A percentile compares a stretch with the other conserved stretches of the same genome.
These are phyloP conservation scores for Oxygymnocypris stewartii DNA, from an alignment of 2,113 vertebrate genomes.

Conservation along the genomic window DNA sequence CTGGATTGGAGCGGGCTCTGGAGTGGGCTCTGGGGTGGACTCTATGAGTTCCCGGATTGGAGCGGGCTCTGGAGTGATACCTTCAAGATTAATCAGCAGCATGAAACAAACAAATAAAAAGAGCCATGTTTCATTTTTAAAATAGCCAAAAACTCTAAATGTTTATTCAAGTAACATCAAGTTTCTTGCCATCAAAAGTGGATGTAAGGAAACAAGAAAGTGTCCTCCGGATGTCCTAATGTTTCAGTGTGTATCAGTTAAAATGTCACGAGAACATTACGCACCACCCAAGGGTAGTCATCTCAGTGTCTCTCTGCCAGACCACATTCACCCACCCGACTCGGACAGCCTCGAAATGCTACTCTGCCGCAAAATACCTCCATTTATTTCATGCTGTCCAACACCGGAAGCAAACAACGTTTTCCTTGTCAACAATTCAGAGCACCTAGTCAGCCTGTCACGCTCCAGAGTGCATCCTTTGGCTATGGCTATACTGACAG, in stretches of 20 bases:
- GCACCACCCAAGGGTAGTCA: conserved; percentile 18
- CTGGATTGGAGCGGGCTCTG: too few relatives aligned
- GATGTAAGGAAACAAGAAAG: neutral
- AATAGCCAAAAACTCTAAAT: neutral
- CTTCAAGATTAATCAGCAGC: neutral
- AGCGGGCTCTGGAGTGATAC: too few relatives aligned
- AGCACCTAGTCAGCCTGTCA: conserved; percentile 53
- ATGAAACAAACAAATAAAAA: neutral
- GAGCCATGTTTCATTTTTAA: neutral
- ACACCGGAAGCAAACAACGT: conserved; percentile 55
- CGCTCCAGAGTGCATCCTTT: conserved; percentile 56
- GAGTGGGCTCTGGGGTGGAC: too few relatives aligned
- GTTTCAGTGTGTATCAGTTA: conserved; percentile 11
- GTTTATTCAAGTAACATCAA: neutral
- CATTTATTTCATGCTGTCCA: conserved; percentile 42
- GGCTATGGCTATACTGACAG: conserved; percentile 48
- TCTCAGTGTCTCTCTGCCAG: conserved; percentile 18
- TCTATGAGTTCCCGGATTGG: too few relatives aligned
- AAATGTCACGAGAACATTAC: conserved; percentile 15
- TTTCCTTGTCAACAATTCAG: conserved; percentile 56
- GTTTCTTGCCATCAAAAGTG: neutral
- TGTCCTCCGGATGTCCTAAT: neutral
- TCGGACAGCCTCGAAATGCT: conserved; percentile 25
- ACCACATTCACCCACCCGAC: conserved; percentile 21
- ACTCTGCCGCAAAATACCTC: neutral